Conservation (phyloP, 2,113 vertebrate genomes). For the Platanista minor region DNA sequence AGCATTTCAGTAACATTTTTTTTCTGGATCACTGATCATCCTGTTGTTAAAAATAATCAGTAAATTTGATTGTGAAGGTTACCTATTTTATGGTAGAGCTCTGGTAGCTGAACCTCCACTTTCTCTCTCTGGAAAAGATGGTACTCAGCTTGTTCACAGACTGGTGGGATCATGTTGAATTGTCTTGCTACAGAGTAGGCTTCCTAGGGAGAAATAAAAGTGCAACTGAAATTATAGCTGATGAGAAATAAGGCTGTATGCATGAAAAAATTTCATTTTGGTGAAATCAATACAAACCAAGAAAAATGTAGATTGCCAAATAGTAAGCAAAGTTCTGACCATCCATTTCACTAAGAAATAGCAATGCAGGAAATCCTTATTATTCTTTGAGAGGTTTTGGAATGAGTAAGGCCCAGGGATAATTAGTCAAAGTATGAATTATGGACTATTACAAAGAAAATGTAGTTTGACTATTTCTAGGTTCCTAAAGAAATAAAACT, state of each 20-base stretch:
- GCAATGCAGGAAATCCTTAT: not conserved
- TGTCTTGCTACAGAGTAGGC: slow-evolving; percentile 97
- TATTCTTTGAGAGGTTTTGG: not conserved
- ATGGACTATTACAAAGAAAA: not conserved
- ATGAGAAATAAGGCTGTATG: not conserved
- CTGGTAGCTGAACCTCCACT: slow-evolving; percentile 97
- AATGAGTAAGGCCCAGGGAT: not conserved
- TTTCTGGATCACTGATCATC: not conserved
- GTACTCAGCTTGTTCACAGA: slow-evolving; percentile 98
- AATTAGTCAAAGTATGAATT: not conserved
- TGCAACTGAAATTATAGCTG: not conserved
- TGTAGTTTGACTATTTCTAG: not conserved
- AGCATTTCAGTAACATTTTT: not conserved
- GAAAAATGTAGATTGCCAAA: not conserved
- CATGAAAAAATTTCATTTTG: not conserved
- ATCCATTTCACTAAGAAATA: not conserved
- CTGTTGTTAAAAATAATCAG: not conserved
- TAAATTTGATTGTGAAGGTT: slow-evolving; percentile 54
- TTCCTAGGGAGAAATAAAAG: slow-evolving; percentile 83
- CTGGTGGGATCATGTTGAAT: slow-evolving; percentile 97
- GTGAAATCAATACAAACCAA: not conserved
- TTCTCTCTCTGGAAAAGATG: slow-evolving; percentile 99
- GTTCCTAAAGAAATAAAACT: slow-evolving; percentile 20
- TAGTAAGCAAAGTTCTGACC: not conserved
- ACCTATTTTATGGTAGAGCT: slow-evolving; percentile 98